Conservation (phyloP, 2,113 vertebrate species). For the Oncorhynchus gorbuscha region DNA sequence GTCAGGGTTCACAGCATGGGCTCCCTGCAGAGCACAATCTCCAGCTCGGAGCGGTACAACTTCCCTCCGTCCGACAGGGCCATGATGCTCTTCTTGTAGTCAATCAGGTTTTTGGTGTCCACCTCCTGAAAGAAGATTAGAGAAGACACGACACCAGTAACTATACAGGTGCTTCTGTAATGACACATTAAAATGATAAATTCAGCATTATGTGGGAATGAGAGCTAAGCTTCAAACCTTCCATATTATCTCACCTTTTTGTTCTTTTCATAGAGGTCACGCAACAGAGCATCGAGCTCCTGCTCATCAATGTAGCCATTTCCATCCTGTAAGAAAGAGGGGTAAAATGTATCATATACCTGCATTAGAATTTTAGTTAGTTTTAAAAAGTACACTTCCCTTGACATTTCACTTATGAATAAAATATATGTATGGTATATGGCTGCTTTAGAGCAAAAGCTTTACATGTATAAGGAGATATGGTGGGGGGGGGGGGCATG, state of each 20-base stretch:
- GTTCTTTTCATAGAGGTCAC: conserved; percentile 92
- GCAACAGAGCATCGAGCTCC: conserved; percentile 91
- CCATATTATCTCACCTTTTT: conserved; percentile 49
- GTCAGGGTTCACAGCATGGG: conserved; percentile 76
- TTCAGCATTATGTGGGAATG: too few species aligned
- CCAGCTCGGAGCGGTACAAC: conserved; percentile 93
- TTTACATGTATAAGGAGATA: too few species aligned
- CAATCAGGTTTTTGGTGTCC: conserved; percentile 83
- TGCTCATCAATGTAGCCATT: conserved; percentile 96
- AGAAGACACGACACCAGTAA: neutral
- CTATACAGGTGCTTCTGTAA: neutral
- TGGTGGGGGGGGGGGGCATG: too few species aligned
- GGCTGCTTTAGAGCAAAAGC: too few species aligned
- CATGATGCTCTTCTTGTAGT: conserved; percentile 93
- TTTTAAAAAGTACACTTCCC: too few species aligned
- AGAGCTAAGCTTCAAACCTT: too few species aligned
- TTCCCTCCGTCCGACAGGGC: conserved; percentile 89
- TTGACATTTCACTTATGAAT: too few species aligned
- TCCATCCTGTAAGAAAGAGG: conserved; percentile 77
- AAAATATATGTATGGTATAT: too few species aligned
- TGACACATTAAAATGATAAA: too few species aligned
- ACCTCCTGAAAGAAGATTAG: conserved; percentile 76
- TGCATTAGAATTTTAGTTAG: too few species aligned
- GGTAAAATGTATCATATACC: too few species aligned
- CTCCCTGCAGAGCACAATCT: conserved; percentile 92